These are phyloP conservation scores for Caenorhabditis latens DNA, from an alignment of 1,140 invertebrate species.

Conservation along the genomic window DNA sequence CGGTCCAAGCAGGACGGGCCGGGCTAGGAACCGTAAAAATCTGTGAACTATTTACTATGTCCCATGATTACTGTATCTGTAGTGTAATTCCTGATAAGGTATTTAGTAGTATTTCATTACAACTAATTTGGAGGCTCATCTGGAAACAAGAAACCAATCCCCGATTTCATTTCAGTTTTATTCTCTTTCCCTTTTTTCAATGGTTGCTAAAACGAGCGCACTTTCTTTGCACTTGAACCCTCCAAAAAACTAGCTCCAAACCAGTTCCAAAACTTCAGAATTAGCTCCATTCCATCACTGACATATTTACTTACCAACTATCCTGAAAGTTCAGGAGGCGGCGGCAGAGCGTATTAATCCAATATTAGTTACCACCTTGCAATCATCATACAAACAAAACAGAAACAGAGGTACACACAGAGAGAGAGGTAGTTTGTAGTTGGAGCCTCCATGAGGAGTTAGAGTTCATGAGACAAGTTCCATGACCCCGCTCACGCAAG, in stretches of 20 bases:
- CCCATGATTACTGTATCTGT: no score
- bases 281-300: not conserved
- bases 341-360: slow-evolving; percentile 24
- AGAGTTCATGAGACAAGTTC: slow-evolving; percentile 52
- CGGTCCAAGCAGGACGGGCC: no score
- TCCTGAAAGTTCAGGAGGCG: not conserved
- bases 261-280: slow-evolving; percentile 1
- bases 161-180: not conserved
- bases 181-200: not conserved
- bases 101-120: no score
- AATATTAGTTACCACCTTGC: slow-evolving; percentile 49
- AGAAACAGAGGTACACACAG: slow-evolving; percentile 18
- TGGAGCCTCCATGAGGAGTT: not conserved
- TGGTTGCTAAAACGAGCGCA: slow-evolving; percentile 42
- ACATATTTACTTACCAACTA: slow-evolving; percentile 9
- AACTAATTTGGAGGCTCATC: no score
- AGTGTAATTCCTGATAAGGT: no score
- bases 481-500: slow-evolving; percentile 43
- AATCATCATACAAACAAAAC: slow-evolving; percentile 43
- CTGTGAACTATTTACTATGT: no score
- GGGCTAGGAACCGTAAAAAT: no score
- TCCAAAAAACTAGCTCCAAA: slow-evolving; percentile 10
- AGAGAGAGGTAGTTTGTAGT: slow-evolving; percentile 31
- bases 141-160: no score
- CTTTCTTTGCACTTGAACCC: not conserved